Evolutionary conservation across 1,140 invertebrate genomes (phyloP), one percentile per base, ranked within the genome.

Genomic region (Tenebrio molitor): DNA sequence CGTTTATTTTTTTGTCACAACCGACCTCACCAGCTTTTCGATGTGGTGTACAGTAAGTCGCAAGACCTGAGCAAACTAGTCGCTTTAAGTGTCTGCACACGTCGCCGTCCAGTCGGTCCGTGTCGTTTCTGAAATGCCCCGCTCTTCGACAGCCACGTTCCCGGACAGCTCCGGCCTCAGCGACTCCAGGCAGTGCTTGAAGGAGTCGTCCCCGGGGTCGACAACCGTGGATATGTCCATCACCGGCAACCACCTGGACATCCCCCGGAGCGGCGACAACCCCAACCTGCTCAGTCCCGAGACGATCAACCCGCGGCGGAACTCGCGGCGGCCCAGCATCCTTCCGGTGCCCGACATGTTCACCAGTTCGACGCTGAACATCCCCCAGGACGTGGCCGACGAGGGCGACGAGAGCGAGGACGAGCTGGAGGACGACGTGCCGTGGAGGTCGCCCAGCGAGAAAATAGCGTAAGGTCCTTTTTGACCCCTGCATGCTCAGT

Each of bases 281-380:
- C 89, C 90, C 1, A 94, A 95, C 85, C 86, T 94, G 67, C 87
- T 95, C 14, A 94, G 92, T 81, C 92, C 93, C 8, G 92, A 94
- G 81, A 88, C 89, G 76, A 86, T 92, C 39, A 91, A 88, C 79
- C 91, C 92, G 81, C 85, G 91, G 70, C 86, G 91, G 88, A 92
- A 93, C n/a, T 94, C 92, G 76, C 86, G 94, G 76, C 84, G 94
- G 71, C 93, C 93, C 0, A 95, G 93, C 69, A 96, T 95, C 67
- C 83, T 95, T 41, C 94, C 94, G 10, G 94, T 96, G 1, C 94
- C 94, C 0, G 94, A 96, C 79, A 95, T 94, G 91, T 88, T 95
- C 74, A 93, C 92, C 3, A 92, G 91, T 67, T 91, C 89, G 29
- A 91, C 89, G 15, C 85, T 93, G 50, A 92, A 92, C 79, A 90